Percentiles rank a stretch among this genome's conserved stretches.
Conservation (phyloP, 2,797 vertebrate species). For the Sebastes ruberrimus region DNA sequence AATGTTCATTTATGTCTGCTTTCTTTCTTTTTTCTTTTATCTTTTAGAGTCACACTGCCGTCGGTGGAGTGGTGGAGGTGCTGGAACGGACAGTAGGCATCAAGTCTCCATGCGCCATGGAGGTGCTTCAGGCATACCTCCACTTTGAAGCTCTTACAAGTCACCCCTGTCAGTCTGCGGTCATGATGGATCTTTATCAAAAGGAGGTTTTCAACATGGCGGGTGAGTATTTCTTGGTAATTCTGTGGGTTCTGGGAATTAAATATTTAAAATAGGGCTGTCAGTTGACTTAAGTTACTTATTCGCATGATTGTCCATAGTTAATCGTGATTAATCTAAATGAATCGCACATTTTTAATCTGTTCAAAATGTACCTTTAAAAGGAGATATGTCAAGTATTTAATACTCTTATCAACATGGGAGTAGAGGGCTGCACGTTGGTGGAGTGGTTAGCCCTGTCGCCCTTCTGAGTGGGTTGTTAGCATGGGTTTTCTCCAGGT, state of each 20-base stretch:
- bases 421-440: too few species aligned
- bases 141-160: slow-evolving; percentile 18
- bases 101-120: background rate
- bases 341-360: too few species aligned
- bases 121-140: slow-evolving; percentile 18
- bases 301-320: too few species aligned
- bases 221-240: background rate
- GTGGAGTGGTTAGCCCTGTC: too few species aligned
- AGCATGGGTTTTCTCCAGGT: too few species aligned
- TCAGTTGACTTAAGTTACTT: too few species aligned
- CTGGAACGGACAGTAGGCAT: background rate
- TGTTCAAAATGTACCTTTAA: too few species aligned
- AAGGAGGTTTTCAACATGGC: slow-evolving; percentile 16
- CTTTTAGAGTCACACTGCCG: background rate
- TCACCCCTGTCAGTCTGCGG: background rate
- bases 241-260: background rate
- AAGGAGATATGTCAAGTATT: too few species aligned
- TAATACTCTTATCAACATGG: too few species aligned
- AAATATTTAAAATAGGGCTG: background rate
- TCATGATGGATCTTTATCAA: slow-evolving; percentile 17
- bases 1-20: background rate
- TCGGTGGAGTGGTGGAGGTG: background rate
- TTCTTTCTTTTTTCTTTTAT: too few species aligned
- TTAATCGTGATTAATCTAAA: too few species aligned
- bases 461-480: too few species aligned